phyloP scores from a whole-genome alignment of 2,888 invertebrate genomes.

The Drosophila paranaensis region DNA sequence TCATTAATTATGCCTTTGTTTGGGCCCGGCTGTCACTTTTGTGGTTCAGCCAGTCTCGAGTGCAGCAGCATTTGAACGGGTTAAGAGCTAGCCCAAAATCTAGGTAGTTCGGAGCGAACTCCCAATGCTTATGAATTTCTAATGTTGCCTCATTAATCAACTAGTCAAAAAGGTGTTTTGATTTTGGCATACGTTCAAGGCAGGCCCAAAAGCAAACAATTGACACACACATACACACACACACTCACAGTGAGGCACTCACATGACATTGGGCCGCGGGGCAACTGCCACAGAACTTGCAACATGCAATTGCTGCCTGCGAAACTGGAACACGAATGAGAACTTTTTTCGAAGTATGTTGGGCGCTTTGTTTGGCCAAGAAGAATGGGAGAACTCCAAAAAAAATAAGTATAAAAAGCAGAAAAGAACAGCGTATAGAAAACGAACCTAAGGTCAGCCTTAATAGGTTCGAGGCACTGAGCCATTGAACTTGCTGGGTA shows the following conservation, averaged over 20 bases:
- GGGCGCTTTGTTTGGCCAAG: conserved; percentile 55
- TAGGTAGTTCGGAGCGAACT: conserved; percentile 34
- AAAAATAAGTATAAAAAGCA: not conserved
- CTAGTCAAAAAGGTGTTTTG: conserved; percentile 57
- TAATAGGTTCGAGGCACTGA: conserved; percentile 77
- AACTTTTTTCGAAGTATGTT: conserved; percentile 60
- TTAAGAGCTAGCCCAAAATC: conserved; percentile 32
- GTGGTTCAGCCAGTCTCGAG: conserved; percentile 55
- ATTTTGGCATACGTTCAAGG: conserved; percentile 80
- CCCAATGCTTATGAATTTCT: conserved; percentile 74
- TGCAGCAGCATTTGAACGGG: conserved; percentile 44
- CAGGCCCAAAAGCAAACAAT: conserved; percentile 59
- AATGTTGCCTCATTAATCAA: conserved; percentile 79
- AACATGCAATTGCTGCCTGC: conserved; percentile 60
- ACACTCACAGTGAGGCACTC: conserved; percentile 6
- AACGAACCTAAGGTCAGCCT: conserved; percentile 78
- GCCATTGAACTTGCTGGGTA: conserved; percentile 81
- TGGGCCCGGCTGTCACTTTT: conserved; percentile 62
- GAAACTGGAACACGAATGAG: conserved; percentile 83
- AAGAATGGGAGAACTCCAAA: conserved; percentile 32
- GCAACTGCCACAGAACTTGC: conserved; percentile 38
- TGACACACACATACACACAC: conserved; percentile 47
- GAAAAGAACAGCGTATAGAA: not conserved
- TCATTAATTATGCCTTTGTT: conserved; percentile 66
- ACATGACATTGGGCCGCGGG: conserved; percentile 66